phyloP scores from a whole-genome alignment of 1,140 invertebrate genomes.

The Drosophila sturtevanti region DNA sequence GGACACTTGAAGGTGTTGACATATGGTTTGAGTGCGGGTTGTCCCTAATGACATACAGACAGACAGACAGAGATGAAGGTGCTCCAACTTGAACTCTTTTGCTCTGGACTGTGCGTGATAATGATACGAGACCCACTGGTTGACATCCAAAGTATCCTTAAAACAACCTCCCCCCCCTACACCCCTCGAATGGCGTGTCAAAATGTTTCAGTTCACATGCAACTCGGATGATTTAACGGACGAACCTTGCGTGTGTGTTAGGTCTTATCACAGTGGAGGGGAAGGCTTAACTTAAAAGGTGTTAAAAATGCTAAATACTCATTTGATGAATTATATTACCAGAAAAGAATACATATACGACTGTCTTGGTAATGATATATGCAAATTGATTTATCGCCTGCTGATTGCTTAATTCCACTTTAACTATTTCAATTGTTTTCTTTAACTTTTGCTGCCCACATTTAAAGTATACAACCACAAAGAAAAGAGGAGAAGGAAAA shows the following conservation, averaged over 20 bases:
- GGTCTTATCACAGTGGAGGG: conserved; percentile 49
- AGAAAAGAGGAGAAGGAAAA: not conserved
- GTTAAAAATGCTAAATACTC: conserved; percentile 72
- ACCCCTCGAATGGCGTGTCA: conserved; percentile 55
- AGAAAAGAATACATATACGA: conserved; percentile 28
- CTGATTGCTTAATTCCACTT: conserved; percentile 40
- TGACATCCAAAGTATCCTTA: conserved; percentile 61
- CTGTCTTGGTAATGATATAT: conserved; percentile 15
- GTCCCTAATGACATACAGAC: conserved; percentile 65
- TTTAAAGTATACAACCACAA: conserved; percentile 14
- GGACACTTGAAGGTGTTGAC: conserved; percentile 54
- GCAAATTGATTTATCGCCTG: conserved; percentile 39
- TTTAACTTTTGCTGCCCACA: conserved; percentile 39
- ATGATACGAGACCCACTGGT: conserved; percentile 63
- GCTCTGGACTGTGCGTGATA: conserved; percentile 51
- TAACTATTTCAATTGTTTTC: conserved; percentile 25
- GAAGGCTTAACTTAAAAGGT: conserved; percentile 51
- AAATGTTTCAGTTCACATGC: conserved; percentile 55
- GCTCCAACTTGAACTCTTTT: not conserved
- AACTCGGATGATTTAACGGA: conserved; percentile 37
- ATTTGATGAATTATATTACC: conserved; percentile 63
- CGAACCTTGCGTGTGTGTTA: conserved; percentile 55
- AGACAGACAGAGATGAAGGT: not conserved
- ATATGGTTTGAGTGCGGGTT: conserved; percentile 34
- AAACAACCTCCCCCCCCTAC: conserved; percentile 19